Conservation (phyloP, 2,113 vertebrate species). For the Paradisaea rubra region DNA sequence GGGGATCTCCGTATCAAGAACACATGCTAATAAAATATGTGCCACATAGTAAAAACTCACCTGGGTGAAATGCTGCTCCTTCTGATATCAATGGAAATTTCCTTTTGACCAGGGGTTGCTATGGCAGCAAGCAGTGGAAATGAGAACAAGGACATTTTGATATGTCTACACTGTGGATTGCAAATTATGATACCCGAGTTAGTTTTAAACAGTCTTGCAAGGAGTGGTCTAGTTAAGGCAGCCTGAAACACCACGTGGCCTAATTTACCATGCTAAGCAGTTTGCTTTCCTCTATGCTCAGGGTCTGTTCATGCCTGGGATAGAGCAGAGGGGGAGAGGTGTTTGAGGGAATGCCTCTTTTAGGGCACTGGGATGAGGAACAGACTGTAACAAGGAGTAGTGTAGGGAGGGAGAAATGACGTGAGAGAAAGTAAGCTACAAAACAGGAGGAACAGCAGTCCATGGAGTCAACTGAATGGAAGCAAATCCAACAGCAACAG, state of each 20-base stretch:
- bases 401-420: not conserved
- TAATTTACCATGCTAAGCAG: slow-evolving; percentile 6
- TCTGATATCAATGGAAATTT: slow-evolving; percentile 69
- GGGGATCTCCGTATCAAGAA: slow-evolving; percentile 30
- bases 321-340: not conserved
- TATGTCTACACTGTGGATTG: slow-evolving; percentile 66
- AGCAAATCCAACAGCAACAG: not conserved
- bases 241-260: slow-evolving; percentile 8
- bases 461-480: not conserved
- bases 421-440: not conserved
- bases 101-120: slow-evolving; percentile 66
- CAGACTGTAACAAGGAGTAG: not conserved
- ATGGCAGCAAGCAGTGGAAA: slow-evolving; percentile 64
- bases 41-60: slow-evolving; percentile 58
- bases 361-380: not conserved
- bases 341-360: not conserved
- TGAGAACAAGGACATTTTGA: slow-evolving; percentile 68
- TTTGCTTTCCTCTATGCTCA: not conserved
- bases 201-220: slow-evolving; percentile 61
- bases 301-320: not conserved
- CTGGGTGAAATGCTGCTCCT: slow-evolving; percentile 66
- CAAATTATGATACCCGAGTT: slow-evolving; percentile 63
- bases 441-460: not conserved
- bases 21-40: slow-evolving; percentile 57
- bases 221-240: slow-evolving; percentile 52